Evolutionary conservation across 2,888 invertebrate species (phyloP), one percentile per base, ranked within the genome.

Genomic region (Fissipunctia ypsillon): DNA sequence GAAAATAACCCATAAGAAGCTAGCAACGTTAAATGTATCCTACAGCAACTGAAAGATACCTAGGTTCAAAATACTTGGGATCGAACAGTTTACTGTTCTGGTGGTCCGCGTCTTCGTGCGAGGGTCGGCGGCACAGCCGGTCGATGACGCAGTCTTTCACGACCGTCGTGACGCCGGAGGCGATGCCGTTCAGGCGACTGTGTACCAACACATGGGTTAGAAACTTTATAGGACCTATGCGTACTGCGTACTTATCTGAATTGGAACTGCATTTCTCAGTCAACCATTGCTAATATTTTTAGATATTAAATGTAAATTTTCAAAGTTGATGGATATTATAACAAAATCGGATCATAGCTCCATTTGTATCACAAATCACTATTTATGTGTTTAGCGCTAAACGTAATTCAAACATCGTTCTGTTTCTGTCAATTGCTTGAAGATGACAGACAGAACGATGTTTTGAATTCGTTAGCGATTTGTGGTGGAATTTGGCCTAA

Each of bases 171-270:
- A 98, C 96, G 66, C 98, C 98, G 59, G 97, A 97, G 65, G 97
- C 97, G 87, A 98, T 94, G 88, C 98, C 98, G 93, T 97, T 97
- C 88, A 98, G 94, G 86, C 97, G 97, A 91, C 98, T 98, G 94
- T 59, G 54, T 56, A 78, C 31, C 75, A 78, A 73, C 69, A 77
- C 38, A 68, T 56, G 28, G 41, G 52, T 69, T 57, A 80, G 16
- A 19, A 63, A 54, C n/a, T 22, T 45, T 52, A 22, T 7, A 50
- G 6, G 10, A 35, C 28, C 6, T 56, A 28, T 61, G 22, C 22
- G 12, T n/a, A 12, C 12, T 48, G 22, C 12, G 1, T 25, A 35
- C 3, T 19, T 35, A 43, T 19, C 19, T 35, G n/a, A 70, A 67
- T n/a, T n/a, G 22, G n/a, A 25, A 25, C 38, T 38, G 19, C 7